phyloP scores from a whole-genome alignment of 2,797 vertebrate genomes.

The Tenualosa thibaudeaui region DNA sequence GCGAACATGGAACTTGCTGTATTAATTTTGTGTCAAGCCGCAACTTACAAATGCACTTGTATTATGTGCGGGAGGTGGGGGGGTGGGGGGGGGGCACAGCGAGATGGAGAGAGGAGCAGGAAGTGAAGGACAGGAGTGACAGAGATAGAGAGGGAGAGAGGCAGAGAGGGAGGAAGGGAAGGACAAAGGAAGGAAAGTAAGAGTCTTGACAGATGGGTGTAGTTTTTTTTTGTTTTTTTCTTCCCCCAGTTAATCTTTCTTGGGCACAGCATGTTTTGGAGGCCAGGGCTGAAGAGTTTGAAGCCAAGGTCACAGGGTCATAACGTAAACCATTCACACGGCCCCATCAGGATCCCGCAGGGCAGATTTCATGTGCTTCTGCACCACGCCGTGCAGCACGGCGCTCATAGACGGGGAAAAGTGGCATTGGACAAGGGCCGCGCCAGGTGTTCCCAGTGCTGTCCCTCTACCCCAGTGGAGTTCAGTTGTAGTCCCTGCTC shows the following conservation, averaged over 20 bases:
- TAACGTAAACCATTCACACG: slow-evolving; percentile 67
- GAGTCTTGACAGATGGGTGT: slow-evolving; percentile 53
- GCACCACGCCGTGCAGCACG: background rate
- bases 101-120: slow-evolving; percentile 13
- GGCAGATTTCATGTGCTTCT: slow-evolving; percentile 62
- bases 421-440: slow-evolving; percentile 51
- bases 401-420: slow-evolving; percentile 54
- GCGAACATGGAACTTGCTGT: slow-evolving; percentile 65
- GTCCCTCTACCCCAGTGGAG: background rate
- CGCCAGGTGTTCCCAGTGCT: background rate
- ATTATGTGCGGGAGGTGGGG: slow-evolving; percentile 39
- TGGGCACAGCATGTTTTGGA: slow-evolving; percentile 21
- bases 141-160: background rate
- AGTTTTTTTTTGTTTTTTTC: slow-evolving; percentile 52
- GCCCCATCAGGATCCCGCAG: slow-evolving; percentile 51
- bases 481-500: background rate
- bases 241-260: slow-evolving; percentile 42
- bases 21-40: slow-evolving; percentile 67
- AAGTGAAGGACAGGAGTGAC: background rate
- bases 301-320: slow-evolving; percentile 65
- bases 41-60: slow-evolving; percentile 63
- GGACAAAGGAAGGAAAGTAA: background rate
- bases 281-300: slow-evolving; percentile 52
- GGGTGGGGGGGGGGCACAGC: slow-evolving; percentile 24
- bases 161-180: background rate